phyloP scores from a whole-genome alignment of 2,888 invertebrate species.

The Baccha elongata region DNA sequence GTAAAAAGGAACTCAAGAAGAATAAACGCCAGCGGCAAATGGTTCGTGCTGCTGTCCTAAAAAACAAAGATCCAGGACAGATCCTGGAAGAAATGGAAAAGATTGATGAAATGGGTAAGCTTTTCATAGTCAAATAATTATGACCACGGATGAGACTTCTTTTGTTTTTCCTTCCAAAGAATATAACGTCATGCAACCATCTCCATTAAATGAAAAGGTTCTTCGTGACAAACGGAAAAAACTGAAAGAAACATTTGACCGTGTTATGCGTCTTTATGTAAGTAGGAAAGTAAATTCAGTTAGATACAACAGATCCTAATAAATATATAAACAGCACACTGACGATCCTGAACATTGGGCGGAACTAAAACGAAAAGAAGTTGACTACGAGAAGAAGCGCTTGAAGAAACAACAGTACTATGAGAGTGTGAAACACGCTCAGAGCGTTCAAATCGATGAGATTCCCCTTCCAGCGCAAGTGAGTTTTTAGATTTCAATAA shows the following conservation, averaged over 20 bases:
- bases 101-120: conserved; percentile 98
- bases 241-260: conserved; percentile 95
- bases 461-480: conserved; percentile 91
- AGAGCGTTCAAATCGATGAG: conserved; percentile 96
- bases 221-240: conserved; percentile 98
- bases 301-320: background rate
- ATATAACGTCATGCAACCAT: conserved; percentile 96
- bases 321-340: conserved; percentile 87
- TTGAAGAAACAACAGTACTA: conserved; percentile 94
- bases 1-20: conserved; percentile 98
- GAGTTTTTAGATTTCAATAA: too few species aligned
- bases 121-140: background rate
- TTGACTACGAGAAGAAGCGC: conserved; percentile 95
- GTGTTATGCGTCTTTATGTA: conserved; percentile 97
- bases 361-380: conserved; percentile 94
- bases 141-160: background rate
- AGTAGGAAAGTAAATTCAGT: conserved; percentile 83
- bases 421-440: conserved; percentile 97
- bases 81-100: conserved; percentile 97
- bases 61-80: conserved; percentile 98
- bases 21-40: conserved; percentile 98
- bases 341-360: conserved; percentile 97
- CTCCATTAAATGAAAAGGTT: conserved; percentile 97
- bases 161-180: conserved; percentile 85
- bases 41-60: conserved; percentile 97